A percentile compares a stretch with the other conserved stretches of the same genome.
Conservation (phyloP, 2,113 vertebrate genomes). For the Tachysurus fulvidraco region DNA sequence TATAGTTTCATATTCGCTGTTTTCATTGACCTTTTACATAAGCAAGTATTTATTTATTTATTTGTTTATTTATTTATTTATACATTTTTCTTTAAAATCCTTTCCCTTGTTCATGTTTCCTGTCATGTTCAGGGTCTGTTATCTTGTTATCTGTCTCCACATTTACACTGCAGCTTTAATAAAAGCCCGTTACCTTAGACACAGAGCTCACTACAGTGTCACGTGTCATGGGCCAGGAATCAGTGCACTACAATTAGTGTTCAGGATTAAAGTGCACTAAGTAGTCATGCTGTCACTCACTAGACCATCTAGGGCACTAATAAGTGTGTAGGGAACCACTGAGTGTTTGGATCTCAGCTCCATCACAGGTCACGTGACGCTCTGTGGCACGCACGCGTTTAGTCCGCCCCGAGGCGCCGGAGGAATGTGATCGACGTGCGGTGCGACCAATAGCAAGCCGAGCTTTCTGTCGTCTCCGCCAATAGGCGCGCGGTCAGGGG, state of each 20-base stretch:
- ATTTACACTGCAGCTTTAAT: background rate
- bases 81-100: background rate
- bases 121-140: no score
- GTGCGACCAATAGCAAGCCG: conserved; percentile 57
- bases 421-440: conserved; percentile 58
- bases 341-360: background rate
- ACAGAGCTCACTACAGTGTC: background rate
- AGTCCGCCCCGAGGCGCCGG: conserved; percentile 44
- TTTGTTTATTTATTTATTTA: background rate
- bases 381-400: conserved; percentile 47
- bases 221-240: background rate
- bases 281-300: background rate
- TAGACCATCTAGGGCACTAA: background rate
- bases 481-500: conserved; percentile 58
- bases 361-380: conserved; percentile 69
- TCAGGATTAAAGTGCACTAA: background rate
- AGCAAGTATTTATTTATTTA: background rate
- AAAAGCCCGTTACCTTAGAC: background rate
- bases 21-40: background rate
- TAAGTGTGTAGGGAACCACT: background rate
- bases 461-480: background rate
- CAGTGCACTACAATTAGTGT: background rate
- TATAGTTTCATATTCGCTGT: background rate
- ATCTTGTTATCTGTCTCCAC: background rate
- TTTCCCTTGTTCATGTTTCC: no score